These are phyloP conservation scores for Drosophila villosipedis DNA, from an alignment of 2,888 invertebrate genomes.

Conservation along the genomic window DNA sequence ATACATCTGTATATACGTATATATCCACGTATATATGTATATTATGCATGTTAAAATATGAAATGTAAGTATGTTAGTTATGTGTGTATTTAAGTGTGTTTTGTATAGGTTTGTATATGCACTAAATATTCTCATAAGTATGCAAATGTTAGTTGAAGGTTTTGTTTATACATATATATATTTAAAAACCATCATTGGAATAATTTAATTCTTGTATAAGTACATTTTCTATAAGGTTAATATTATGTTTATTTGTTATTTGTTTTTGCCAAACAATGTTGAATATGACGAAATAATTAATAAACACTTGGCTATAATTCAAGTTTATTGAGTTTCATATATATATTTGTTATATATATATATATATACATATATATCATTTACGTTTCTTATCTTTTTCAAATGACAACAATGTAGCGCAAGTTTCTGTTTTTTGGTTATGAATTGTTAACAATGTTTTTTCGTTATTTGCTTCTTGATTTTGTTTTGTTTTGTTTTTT, in stretches of 20 bases:
- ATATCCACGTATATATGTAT: constrained; percentile 5
- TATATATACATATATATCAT: background rate
- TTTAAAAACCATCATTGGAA: constrained; percentile 59
- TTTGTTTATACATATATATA: constrained; percentile 20
- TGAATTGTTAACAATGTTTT: constrained; percentile 46
- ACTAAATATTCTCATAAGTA: constrained; percentile 53
- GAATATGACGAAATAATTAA: constrained; percentile 49
- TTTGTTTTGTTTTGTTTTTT: background rate
- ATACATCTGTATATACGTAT: constrained; percentile 33
- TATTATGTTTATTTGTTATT: constrained; percentile 21
- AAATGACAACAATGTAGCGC: constrained; percentile 74
- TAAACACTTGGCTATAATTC: constrained; percentile 53
- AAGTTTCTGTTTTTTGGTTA: constrained; percentile 47
- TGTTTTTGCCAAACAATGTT: constrained; percentile 40
- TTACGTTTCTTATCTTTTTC: constrained; percentile 40
- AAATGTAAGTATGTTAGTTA: constrained; percentile 4
- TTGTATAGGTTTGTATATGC: constrained; percentile 9
- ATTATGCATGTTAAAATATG: constrained; percentile 11
- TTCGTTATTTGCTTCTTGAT: background rate
- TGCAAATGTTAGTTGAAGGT: constrained; percentile 28
- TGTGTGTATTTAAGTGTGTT: constrained; percentile 27
- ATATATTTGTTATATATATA: background rate
- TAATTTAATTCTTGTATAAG: constrained; percentile 48
- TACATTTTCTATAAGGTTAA: constrained; percentile 55
- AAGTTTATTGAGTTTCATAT: constrained; percentile 27